Conservation (phyloP, 2,888 invertebrate genomes). For the Drosophila lacicola region DNA sequence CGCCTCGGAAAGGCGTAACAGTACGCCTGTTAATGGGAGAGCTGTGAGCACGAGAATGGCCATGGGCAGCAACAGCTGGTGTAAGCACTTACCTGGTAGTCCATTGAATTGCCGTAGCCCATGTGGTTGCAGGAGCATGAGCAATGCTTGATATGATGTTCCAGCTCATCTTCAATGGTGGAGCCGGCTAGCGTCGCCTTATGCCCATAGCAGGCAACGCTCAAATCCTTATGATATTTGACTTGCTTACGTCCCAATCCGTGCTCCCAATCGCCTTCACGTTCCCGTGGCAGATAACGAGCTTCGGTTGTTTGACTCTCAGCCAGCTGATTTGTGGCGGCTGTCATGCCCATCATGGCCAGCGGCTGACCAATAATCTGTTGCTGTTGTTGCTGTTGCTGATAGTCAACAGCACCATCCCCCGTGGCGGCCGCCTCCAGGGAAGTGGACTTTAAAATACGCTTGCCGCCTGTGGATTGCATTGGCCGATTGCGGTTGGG, state of each 20-base stretch:
- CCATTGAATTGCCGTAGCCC: conserved; percentile 96
- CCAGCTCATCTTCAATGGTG: conserved; percentile 91
- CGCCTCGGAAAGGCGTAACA: conserved; percentile 16
- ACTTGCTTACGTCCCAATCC: conserved; percentile 46
- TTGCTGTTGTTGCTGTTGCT: conserved; percentile 49
- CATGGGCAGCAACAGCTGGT: background rate
- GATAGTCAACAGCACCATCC: conserved; percentile 20
- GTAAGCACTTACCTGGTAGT: conserved; percentile 89
- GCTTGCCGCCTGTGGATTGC: conserved; percentile 59
- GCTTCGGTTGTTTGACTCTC: conserved; percentile 58
- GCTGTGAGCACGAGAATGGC: background rate
- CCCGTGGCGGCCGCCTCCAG: conserved; percentile 57
- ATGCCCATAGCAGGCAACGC: conserved; percentile 55
- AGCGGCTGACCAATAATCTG: conserved; percentile 59
- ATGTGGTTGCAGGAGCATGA: conserved; percentile 96
- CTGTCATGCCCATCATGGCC: conserved; percentile 50
- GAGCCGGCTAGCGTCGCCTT: conserved; percentile 34
- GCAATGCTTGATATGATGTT: conserved; percentile 95
- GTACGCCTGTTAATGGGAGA: conserved; percentile 1
- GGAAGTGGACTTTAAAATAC: conserved; percentile 75
- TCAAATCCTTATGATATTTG: conserved; percentile 56
- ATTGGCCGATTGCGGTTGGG: conserved; percentile 44
- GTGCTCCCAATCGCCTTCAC: conserved; percentile 13
- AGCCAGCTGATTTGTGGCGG: conserved; percentile 60
- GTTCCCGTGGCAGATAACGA: conserved; percentile 47